Percentiles rank a stretch among this genome's conserved stretches.
These are phyloP conservation scores for Nephrotoma flavescens DNA, from an alignment of 2,888 invertebrate species.

Conservation along the genomic window DNA sequence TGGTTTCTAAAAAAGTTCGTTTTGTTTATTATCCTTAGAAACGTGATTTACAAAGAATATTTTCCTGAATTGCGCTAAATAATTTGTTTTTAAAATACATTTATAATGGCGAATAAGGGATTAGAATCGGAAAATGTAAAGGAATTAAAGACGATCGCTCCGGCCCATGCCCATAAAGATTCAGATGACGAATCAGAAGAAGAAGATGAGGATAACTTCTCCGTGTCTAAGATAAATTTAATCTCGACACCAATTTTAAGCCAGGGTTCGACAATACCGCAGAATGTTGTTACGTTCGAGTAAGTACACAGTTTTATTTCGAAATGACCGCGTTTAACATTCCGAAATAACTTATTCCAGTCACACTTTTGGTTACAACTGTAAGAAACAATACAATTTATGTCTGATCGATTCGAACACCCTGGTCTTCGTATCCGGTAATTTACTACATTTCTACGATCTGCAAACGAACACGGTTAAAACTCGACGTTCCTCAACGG, in stretches of 20 bases:
- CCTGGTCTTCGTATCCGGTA: slow-evolving; percentile 68
- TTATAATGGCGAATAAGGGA: background rate
- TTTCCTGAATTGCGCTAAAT: background rate
- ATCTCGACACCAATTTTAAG: background rate
- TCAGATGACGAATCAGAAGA: background rate
- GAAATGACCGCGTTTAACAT: no score
- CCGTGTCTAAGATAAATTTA: background rate
- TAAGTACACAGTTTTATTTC: slow-evolving; percentile 38
- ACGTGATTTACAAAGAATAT: background rate
- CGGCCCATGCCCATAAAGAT: background rate
- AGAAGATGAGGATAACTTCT: background rate
- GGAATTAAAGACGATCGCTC: background rate
- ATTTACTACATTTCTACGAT: slow-evolving; percentile 61
- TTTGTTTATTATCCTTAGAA: background rate
- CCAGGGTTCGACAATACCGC: slow-evolving; percentile 2
- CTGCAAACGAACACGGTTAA: slow-evolving; percentile 46
- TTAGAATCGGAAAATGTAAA: background rate
- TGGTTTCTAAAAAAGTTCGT: background rate
- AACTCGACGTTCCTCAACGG: slow-evolving; percentile 59
- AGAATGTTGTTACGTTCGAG: slow-evolving; percentile 8
- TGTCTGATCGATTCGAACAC: slow-evolving; percentile 59
- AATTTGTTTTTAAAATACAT: background rate
- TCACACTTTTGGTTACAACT: slow-evolving; percentile 77
- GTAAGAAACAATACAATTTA: slow-evolving; percentile 64
- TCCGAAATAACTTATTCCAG: slow-evolving; percentile 30